Conservation (phyloP, 2,113 vertebrate genomes). For the Chionodraco myersi region DNA sequence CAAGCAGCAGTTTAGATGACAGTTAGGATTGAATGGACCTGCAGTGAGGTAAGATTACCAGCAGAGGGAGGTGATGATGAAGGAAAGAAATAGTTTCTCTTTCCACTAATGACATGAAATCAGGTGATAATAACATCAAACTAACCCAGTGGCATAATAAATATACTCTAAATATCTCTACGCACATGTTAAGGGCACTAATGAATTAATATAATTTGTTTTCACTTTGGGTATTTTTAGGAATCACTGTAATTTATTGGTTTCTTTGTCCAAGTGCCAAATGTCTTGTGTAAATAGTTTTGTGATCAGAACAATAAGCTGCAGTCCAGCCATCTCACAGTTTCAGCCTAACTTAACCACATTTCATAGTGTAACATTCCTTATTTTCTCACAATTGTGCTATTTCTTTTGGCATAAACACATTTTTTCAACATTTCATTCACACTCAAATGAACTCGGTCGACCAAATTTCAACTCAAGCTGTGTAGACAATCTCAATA, state of each 20-base stretch:
- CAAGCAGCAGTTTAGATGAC: slow-evolving; percentile 14
- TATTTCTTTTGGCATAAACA: neutral
- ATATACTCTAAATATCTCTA: slow-evolving; percentile 33
- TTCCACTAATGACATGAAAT: slow-evolving; percentile 35
- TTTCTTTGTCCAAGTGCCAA: slow-evolving; percentile 67
- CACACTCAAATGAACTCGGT: slow-evolving; percentile 11
- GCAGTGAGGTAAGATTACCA: slow-evolving; percentile 49
- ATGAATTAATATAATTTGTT: slow-evolving; percentile 34
- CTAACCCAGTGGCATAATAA: slow-evolving; percentile 30
- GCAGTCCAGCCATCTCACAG: slow-evolving; percentile 48
- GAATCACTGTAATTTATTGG: slow-evolving; percentile 44
- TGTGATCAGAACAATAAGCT: slow-evolving; percentile 60
- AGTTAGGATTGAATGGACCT: slow-evolving; percentile 30
- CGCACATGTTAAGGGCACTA: slow-evolving; percentile 41
- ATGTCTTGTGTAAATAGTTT: slow-evolving; percentile 56
- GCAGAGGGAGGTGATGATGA: slow-evolving; percentile 44
- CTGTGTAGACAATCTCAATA: slow-evolving; percentile 65
- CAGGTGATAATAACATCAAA: neutral
- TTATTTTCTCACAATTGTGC: neutral
- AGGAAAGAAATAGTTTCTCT: neutral
- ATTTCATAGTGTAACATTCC: slow-evolving; percentile 50
- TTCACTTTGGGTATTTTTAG: slow-evolving; percentile 48
- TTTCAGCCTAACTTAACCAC: slow-evolving; percentile 18
- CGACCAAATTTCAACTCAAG: slow-evolving; percentile 51
- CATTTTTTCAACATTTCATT: slow-evolving; percentile 25